phyloP scores from a whole-genome alignment of 2,113 vertebrate genomes.

The Dunckerocampus dactyliophorus region DNA sequence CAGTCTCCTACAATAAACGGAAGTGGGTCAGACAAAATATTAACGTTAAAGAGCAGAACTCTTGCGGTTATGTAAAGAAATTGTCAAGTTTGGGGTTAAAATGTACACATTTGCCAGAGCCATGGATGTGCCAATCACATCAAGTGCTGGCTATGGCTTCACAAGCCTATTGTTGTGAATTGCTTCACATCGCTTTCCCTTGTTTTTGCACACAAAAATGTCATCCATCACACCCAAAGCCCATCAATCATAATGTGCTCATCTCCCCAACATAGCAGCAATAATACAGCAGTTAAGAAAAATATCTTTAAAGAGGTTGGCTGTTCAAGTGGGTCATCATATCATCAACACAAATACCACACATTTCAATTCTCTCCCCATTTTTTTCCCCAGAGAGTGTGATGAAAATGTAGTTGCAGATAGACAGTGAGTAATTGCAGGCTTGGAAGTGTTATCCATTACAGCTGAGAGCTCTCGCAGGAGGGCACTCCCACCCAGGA shows the following conservation, averaged over 20 bases:
- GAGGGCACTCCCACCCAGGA: conserved; percentile 44
- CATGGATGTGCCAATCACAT: neutral
- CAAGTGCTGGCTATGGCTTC: too few relatives aligned
- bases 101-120: neutral
- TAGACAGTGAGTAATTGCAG: conserved; percentile 75
- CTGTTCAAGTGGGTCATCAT: conserved; percentile 37
- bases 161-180: neutral
- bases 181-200: neutral
- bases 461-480: conserved; percentile 49
- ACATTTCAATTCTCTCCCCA: conserved; percentile 22
- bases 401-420: conserved; percentile 63
- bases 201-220: neutral
- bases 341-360: conserved; percentile 33
- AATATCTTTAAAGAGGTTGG: conserved; percentile 19
- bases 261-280: conserved; percentile 5
- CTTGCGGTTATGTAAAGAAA: too few relatives aligned
- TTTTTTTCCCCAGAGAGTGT: conserved; percentile 47
- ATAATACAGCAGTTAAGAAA: neutral
- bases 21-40: too few relatives aligned
- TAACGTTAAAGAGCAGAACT: too few relatives aligned
- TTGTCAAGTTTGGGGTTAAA: neutral
- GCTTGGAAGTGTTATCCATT: conserved; percentile 67
- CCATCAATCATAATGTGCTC: neutral
- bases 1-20: too few relatives aligned
- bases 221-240: neutral